Base-by-base conservation (phyloP, 2,888 invertebrate species). In the Drosophila putrida region DNA sequence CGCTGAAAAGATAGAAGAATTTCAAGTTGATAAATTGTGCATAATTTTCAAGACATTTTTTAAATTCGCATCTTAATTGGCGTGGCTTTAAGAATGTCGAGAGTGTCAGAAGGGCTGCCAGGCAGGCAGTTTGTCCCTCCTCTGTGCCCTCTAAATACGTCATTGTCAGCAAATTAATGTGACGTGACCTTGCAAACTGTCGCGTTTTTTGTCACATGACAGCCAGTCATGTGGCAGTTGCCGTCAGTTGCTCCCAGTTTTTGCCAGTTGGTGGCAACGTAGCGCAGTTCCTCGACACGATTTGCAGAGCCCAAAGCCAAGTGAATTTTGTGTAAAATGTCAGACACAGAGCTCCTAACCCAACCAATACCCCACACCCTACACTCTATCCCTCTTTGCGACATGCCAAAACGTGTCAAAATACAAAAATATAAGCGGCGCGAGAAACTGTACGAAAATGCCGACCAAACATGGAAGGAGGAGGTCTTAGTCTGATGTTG, bases 161-260 rank as follows among this genome's bases (percentile, higher is more conserved):
- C 85, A 85, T 85, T 88, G 85, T 88, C 89, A 88, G 87, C 85
- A 83, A 89, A 89, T 88, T 88, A 88, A 89, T 82, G 84, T 88
- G 86, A 89, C 89, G 88, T 88, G 89, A 89, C 89, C 89, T 88
- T 88, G 88, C 87, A 87, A 83, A 80, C 82, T 87, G 86, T 87
- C 86, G 83, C 82, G 73, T 88, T 88, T 63, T 81, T 76, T 83
- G 83, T 78, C 81, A 80, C 79, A 84, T 84, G 88, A 72, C 80
- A 75, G 75, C 74, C 59, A 74, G 82, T 74, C 71, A 82, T 82
- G 81, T 75, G 65, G 41, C 75, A 74, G 60, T 74, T 74, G 74
- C 39, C 61, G 73, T n/a, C 50, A 51, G 53, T 53, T 46, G 50
- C 25, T 33, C 31, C 35, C 58, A 58, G 57, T 63, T 58, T 46